Base-by-base conservation (phyloP, 1,140 invertebrate species). In the Diorhabda elongata region DNA sequence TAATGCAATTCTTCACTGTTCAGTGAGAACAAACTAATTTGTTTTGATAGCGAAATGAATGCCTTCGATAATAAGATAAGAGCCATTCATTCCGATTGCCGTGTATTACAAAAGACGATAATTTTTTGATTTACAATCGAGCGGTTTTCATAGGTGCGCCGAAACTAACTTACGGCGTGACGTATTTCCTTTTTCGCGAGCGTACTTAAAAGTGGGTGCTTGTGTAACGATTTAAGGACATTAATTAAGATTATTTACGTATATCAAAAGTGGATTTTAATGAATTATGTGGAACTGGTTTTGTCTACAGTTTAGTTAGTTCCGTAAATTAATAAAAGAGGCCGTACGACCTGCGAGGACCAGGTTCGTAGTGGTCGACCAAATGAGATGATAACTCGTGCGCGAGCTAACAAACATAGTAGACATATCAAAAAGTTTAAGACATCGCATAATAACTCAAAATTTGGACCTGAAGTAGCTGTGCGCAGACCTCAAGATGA, bases 171-270 rank as follows among this genome's bases (percentile, higher is more conserved):
- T n/a, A n/a, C 47, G 47, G 47, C 47, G 6, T 8, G 47, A 52
- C 61, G 61, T 43, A 44, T 44, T n/a, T 44, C n/a, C 11, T 62
- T 62, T 42, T 62, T 62, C n/a, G 42, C 44, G 44, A 11, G 61
- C 58, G 6, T 42, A 42, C 58, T 42, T 42, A n/a, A 52, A 44
- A 62, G 61, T 62, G 44, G 61, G 61, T 11, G 61, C 44, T 5
- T 44, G 43, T 44, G 44, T 44, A 42, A 43, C 43, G 47, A 62
- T 62, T 43, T n/a, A 62, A n/a, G 11, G 42, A 62, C 61, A 62
- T 62, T 47, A 62, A 62, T 62, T 62, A 62, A 43, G 61, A 62
- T 62, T 62, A 62, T 62, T 62, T 42, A 62, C 61, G 44, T 62
- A 44, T 43, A 44, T 62, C 61, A 62, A 62, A 62, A 42, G 43